Conservation (phyloP, 2,888 invertebrate species). For the Chironomus tentans region DNA sequence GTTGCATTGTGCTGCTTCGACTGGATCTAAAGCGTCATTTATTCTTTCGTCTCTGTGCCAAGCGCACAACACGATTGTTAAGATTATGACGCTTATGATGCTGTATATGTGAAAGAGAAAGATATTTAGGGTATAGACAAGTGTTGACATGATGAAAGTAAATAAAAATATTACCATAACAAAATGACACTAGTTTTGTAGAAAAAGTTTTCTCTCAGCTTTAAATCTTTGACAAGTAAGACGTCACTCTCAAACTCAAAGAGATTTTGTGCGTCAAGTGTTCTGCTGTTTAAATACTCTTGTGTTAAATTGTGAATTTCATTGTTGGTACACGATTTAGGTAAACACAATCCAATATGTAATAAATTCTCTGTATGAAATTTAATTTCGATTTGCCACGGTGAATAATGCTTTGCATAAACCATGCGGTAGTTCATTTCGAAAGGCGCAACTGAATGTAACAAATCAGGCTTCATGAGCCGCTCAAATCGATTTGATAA, state of each 20-base stretch:
- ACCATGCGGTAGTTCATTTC: conserved; percentile 41
- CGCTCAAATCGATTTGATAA: conserved; percentile 38
- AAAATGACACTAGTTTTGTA: conserved; percentile 37
- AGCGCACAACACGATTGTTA: background rate
- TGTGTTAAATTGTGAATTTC: conserved; percentile 40
- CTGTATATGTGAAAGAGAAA: background rate
- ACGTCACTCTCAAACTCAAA: conserved; percentile 39
- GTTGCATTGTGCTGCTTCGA: conserved; percentile 9
- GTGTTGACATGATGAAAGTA: background rate
- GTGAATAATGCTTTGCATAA: conserved; percentile 41
- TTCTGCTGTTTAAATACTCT: conserved; percentile 35
- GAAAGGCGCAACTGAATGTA: conserved; percentile 39
- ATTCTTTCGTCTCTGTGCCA: conserved; percentile 20
- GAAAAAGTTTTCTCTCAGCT: conserved; percentile 36
- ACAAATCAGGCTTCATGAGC: conserved; percentile 39
- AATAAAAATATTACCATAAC: conserved; percentile 30
- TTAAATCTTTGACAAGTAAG: conserved; percentile 39
- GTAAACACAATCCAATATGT: conserved; percentile 47
- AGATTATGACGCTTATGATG: background rate
- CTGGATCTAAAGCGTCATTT: conserved; percentile 2
- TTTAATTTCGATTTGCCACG: conserved; percentile 43
- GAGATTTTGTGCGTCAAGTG: conserved; percentile 37
- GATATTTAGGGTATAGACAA: too few relatives aligned
- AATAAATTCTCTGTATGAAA: conserved; percentile 43
- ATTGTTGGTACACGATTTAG: conserved; percentile 40